Conservation (phyloP, 2,888 invertebrate species). For the Periphyllus acericola region DNA sequence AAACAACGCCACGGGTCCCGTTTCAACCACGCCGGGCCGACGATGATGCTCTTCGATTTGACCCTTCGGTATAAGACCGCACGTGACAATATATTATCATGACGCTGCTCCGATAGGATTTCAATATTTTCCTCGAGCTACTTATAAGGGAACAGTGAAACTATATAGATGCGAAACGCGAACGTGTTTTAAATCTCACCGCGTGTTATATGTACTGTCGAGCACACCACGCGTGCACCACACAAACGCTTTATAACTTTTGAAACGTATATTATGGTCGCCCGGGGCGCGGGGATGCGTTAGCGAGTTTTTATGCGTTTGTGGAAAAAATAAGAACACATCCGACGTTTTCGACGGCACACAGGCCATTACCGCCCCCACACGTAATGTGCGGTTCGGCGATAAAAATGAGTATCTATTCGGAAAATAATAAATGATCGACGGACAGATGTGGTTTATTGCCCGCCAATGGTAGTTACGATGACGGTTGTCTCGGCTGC, state of each 20-base stretch:
- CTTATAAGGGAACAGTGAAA: no score
- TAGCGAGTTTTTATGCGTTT: not conserved
- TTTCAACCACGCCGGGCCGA: no score
- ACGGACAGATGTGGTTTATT: conserved; percentile 20
- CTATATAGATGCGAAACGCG: no score
- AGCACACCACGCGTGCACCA: not conserved
- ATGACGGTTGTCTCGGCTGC: not conserved
- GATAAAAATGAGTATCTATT: conserved; percentile 25
- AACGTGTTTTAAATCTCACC: not conserved
- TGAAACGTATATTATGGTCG: not conserved
- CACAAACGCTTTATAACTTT: not conserved
- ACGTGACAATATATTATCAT: not conserved
- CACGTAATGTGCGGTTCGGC: not conserved
- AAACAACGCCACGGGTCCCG: no score
- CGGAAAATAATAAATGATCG: conserved; percentile 21
- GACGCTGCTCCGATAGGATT: no score
- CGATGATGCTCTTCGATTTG: no score
- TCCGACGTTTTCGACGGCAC: not conserved
- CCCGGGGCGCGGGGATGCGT: not conserved
- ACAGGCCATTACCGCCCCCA: not conserved
- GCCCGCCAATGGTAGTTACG: not conserved
- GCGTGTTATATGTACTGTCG: not conserved
- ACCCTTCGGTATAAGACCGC: not conserved
- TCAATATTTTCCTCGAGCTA: no score
- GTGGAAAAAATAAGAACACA: not conserved